Evolutionary conservation across 2,888 invertebrate species (phyloP), one percentile per base, ranked within the genome.

Genomic region (Amblyteles armatorius): DNA sequence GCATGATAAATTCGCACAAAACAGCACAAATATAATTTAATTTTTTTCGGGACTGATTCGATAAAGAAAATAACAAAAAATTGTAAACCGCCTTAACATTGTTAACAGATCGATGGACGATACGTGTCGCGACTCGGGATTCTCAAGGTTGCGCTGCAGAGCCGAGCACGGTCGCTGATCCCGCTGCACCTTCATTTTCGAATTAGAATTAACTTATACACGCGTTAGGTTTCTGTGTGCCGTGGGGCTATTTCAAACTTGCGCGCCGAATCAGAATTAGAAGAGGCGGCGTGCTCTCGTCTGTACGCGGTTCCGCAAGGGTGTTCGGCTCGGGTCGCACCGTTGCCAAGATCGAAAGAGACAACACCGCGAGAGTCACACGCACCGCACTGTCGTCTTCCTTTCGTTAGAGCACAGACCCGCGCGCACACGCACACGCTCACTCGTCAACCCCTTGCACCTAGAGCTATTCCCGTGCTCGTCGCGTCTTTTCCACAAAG

Each of bases 161-260:
- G 52, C 69, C 68, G 71, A 50, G 44, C 48, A 83, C 83, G 83
- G 83, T 83, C 83, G 71, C 40, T 83, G 83, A 83, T 83, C 83
- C 79, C 83, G 68, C 74, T 68, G 33, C 76, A 65, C 65, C 65
- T 76, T 76, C 65, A 67, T 67, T 76, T n/a, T 65, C 76, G 65
- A 76, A 36, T 76, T 76, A 65, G 76, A 76, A 76, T 33, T 50
- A 65, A 26, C 57, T n/a, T 67, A 16, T 44, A 26, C 55, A 40
- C 68, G 19, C 44, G 36, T 72, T 73, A 69, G 50, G 63, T 80
- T 65, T 80, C 40, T 40, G 29, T 52, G 55, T 52, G 44, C 36
- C 83, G 40, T 67, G 63, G 22, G 78, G 74, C 77, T 82, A 72
- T 76, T 82, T 77, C 77, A 69, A 72, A 65, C 77, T 33, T 72